Evolutionary conservation across 2,113 vertebrate species (phyloP).

Genomic region (Odocoileus virginianus): DNA sequence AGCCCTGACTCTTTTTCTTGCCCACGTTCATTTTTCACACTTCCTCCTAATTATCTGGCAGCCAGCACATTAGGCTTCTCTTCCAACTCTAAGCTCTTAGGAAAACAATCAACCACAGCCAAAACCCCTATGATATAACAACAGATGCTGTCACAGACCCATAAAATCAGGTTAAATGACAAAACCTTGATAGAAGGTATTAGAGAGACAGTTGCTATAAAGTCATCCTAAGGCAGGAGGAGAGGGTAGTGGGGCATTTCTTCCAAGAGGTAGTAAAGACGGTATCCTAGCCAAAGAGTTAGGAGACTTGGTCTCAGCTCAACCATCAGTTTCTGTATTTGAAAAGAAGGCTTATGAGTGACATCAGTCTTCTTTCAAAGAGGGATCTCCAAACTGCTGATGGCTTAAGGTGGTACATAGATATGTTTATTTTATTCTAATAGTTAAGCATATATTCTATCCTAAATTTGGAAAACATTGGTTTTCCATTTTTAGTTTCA

Average conservation of each 20-base stretch:
- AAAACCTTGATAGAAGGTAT: constrained; percentile 4
- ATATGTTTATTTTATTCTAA: not conserved
- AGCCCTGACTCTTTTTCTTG: not conserved
- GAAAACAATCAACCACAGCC: not conserved
- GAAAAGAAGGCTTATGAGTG: not conserved
- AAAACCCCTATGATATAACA: not conserved
- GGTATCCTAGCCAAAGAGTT: not conserved
- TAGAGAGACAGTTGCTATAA: not conserved
- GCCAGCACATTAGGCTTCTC: not conserved
- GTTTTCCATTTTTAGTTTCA: not conserved
- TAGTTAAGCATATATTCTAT: not conserved
- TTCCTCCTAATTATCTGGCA: constrained; percentile 41
- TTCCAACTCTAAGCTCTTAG: constrained; percentile 12
- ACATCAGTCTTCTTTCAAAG: not conserved
- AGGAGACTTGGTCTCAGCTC: not conserved
- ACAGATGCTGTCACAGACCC: not conserved
- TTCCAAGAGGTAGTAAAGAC: not conserved
- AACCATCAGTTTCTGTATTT: not conserved
- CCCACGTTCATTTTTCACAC: not conserved
- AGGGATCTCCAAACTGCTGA: not conserved
- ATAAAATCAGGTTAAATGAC: constrained; percentile 14
- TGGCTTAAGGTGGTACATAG: not conserved
- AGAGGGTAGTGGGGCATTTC: not conserved
- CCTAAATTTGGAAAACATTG: not conserved
- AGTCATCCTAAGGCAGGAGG: not conserved